Conservation (phyloP, 2,888 invertebrate genomes). For the Acleris laterana region DNA sequence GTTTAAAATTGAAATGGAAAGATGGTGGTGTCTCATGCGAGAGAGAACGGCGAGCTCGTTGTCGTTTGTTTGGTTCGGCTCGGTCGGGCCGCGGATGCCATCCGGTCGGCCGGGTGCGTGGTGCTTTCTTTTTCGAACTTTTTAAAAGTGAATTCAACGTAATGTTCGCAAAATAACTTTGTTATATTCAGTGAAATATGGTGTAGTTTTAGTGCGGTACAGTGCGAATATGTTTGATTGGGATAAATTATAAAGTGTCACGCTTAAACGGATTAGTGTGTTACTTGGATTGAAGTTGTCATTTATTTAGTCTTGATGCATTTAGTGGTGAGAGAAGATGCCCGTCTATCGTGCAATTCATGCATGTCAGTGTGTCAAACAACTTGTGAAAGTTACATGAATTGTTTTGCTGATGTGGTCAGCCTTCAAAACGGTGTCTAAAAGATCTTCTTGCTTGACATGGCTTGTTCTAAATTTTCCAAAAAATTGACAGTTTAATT, state of each 20-base stretch:
- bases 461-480: neutral
- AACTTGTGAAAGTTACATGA: constrained; percentile 32
- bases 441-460: neutral
- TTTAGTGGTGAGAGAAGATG: constrained; percentile 31
- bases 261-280: constrained; percentile 32
- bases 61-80: constrained; percentile 73
- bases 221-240: constrained; percentile 53
- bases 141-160: constrained; percentile 42
- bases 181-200: constrained; percentile 55
- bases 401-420: constrained; percentile 29
- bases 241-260: constrained; percentile 50
- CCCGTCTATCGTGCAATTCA: constrained; percentile 46
- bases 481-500: neutral
- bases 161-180: constrained; percentile 57
- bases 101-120: constrained; percentile 57
- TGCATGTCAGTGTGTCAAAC: constrained; percentile 36
- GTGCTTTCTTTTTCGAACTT: constrained; percentile 63
- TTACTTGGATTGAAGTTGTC: constrained; percentile 28
- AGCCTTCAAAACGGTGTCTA: constrained; percentile 12
- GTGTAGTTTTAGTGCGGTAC: constrained; percentile 62
- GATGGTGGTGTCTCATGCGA: constrained; percentile 48
- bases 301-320: constrained; percentile 29
- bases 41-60: constrained; percentile 54
- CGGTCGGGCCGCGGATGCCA: constrained; percentile 68
- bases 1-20: constrained; percentile 64